Evolutionary conservation across 2,888 invertebrate genomes (phyloP), one percentile per base, ranked within the genome.

Genomic region (Pollenia labialis): DNA sequence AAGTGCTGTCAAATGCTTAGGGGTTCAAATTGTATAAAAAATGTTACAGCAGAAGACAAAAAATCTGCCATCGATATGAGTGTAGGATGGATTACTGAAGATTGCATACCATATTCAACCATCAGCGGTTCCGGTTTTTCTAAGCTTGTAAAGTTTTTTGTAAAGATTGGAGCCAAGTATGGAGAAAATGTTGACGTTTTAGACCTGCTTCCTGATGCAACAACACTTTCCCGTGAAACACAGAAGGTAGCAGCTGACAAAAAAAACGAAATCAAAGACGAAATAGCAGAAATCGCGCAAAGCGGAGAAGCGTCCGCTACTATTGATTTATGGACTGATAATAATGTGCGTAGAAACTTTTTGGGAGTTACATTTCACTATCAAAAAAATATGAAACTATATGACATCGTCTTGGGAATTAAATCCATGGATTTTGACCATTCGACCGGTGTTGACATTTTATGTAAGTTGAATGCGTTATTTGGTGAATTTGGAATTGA

Each of bases 291-390:
- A 52, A 12, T 44, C 40, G 32, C 32, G 6, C 32, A 66, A 54
- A 69, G 81, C 46, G 86, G 85, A 66, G 77, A 84, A 58, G 85
- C 62, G 62, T 87, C 85, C 12, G 84, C 54, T 10, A 88, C 88
- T 14, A 79, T 87, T 6, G 6, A 32, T 32, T 32, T 32, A 32
- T 32, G 32, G 32, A 4, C 32, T 6, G 32, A 32, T 6, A 76
- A 88, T 40, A 89, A 85, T 60, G 85, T 88, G 10, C 88, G 87
- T 9, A 79, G 85, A 69, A 74, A 82, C 64, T 88, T 88, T 79
- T 85, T 88, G 62, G 80, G 85, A 42, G 88, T 85, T 42, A 88
- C 88, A 32, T 58, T 88, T 10, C 89, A 89, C 56, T 88, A 85
- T 62, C 60, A 79, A 60, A 89, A 87, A 84, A 50, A 88, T 46